Evolutionary conservation across 2,888 invertebrate genomes (phyloP).

Genomic region (Heliconius erato): DNA sequence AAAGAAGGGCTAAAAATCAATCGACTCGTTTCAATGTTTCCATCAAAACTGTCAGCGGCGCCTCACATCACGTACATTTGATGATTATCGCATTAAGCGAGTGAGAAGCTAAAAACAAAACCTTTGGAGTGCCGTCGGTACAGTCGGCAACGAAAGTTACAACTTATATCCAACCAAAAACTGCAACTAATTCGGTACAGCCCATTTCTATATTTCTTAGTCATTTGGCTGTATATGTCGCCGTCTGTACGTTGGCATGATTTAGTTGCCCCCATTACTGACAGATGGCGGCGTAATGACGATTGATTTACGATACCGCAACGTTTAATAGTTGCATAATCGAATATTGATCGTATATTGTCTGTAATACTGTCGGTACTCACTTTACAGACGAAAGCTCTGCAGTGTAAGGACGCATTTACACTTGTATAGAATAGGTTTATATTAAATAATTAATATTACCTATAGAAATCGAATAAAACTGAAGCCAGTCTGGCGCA

Average conservation of each 20-base stretch:
- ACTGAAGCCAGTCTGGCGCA: too few relatives aligned
- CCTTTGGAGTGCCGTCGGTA: constrained; percentile 46
- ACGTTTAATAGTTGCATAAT: constrained; percentile 73
- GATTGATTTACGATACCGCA: constrained; percentile 77
- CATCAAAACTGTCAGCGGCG: constrained; percentile 45
- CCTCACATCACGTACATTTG: constrained; percentile 42
- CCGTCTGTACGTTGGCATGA: constrained; percentile 61
- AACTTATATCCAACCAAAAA: background rate
- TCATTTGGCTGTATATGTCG: constrained; percentile 32
- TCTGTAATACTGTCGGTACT: constrained; percentile 13
- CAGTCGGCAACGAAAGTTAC: constrained; percentile 17
- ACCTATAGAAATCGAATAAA: background rate
- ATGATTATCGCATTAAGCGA: constrained; percentile 53
- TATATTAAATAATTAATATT: background rate
- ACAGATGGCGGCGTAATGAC: constrained; percentile 80
- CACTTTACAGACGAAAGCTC: constrained; percentile 26
- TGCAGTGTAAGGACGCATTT: constrained; percentile 9
- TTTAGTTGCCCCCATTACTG: constrained; percentile 79
- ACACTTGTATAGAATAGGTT: background rate
- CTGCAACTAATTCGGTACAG: background rate
- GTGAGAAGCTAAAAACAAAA: constrained; percentile 50
- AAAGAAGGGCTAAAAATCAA: constrained; percentile 19
- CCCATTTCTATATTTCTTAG: background rate
- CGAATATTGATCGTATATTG: constrained; percentile 57
- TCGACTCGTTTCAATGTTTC: constrained; percentile 33